These are phyloP conservation scores for Masnerella sp. DNA, from an alignment of 2,888 invertebrate species.

Conservation along the genomic window DNA sequence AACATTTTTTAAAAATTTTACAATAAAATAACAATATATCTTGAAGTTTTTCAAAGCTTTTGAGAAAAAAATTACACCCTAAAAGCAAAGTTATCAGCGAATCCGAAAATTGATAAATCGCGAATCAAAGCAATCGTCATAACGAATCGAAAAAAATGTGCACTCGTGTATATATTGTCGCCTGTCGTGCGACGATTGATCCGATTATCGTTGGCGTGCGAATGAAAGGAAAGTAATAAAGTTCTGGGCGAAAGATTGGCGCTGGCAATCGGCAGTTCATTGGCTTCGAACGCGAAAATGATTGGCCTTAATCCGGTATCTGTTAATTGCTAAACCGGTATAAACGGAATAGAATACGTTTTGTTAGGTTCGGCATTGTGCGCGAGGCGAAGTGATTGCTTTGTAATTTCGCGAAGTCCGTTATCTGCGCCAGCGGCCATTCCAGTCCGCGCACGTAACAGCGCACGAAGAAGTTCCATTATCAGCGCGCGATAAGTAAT, in stretches of 20 bases:
- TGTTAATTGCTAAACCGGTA: constrained; percentile 59
- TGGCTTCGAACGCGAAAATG: constrained; percentile 41
- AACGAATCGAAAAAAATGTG: constrained; percentile 10
- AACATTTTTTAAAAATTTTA: too few species aligned
- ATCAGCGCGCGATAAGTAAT: constrained; percentile 54
- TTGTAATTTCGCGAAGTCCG: constrained; percentile 63
- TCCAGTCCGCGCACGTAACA: constrained; percentile 37
- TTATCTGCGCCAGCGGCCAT: constrained; percentile 62
- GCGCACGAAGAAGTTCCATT: constrained; percentile 49
- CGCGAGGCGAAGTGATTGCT: constrained; percentile 62
- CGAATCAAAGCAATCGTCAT: not conserved
- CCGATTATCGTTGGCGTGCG: constrained; percentile 26
- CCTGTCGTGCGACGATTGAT: constrained; percentile 12
- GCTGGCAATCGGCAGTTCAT: constrained; percentile 35
- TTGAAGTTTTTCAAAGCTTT: too few species aligned
- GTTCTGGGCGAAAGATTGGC: constrained; percentile 28
- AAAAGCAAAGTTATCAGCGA: too few species aligned
- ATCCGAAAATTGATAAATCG: constrained; percentile 11
- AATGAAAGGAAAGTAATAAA: constrained; percentile 36
- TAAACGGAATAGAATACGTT: constrained; percentile 55
- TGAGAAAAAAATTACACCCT: too few species aligned
- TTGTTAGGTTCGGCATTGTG: constrained; percentile 55
- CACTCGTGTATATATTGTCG: constrained; percentile 7
- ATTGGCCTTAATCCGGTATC: constrained; percentile 50
- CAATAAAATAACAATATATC: too few species aligned